Conservation (phyloP, 1,140 invertebrate genomes). For the Nebria ingens region DNA sequence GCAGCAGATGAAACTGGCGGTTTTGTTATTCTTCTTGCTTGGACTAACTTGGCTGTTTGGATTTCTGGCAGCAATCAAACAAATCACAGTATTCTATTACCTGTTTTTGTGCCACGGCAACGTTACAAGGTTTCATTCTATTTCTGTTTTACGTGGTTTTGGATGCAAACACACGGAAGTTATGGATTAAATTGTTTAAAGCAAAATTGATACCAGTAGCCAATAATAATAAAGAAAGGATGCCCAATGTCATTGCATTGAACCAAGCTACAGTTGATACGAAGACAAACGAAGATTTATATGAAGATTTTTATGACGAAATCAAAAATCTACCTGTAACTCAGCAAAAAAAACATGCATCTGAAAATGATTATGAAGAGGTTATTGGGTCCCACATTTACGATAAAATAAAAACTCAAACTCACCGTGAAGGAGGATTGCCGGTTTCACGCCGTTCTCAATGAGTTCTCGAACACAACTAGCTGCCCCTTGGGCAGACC, state of each 20-base stretch:
- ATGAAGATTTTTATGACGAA: background rate
- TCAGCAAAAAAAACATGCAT: too few species aligned
- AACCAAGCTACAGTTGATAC: too few species aligned
- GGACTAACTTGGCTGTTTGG: constrained; percentile 55
- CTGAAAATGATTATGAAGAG: too few species aligned
- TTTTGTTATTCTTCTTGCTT: constrained; percentile 50
- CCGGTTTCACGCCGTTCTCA: background rate
- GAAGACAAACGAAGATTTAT: background rate
- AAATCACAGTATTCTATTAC: constrained; percentile 41
- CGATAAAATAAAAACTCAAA: background rate
- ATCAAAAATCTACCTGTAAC: too few species aligned
- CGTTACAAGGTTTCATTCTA: constrained; percentile 51
- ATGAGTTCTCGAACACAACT: background rate
- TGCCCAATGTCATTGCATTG: too few species aligned
- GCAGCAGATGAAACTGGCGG: constrained; percentile 44
- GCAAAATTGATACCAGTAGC: background rate
- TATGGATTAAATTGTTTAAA: constrained; percentile 35
- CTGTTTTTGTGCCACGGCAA: constrained; percentile 50
- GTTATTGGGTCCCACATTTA: too few species aligned
- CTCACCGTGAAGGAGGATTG: background rate
- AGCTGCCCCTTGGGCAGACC: background rate
- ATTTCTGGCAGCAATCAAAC: constrained; percentile 40
- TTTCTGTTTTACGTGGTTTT: constrained; percentile 53
- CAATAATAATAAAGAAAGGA: too few species aligned
- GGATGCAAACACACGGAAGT: constrained; percentile 41